Percentiles rank a stretch among this genome's conserved stretches.
Evolutionary conservation across 2,113 vertebrate species (phyloP).

Genomic region (Ibidorhyncha struthersii): DNA sequence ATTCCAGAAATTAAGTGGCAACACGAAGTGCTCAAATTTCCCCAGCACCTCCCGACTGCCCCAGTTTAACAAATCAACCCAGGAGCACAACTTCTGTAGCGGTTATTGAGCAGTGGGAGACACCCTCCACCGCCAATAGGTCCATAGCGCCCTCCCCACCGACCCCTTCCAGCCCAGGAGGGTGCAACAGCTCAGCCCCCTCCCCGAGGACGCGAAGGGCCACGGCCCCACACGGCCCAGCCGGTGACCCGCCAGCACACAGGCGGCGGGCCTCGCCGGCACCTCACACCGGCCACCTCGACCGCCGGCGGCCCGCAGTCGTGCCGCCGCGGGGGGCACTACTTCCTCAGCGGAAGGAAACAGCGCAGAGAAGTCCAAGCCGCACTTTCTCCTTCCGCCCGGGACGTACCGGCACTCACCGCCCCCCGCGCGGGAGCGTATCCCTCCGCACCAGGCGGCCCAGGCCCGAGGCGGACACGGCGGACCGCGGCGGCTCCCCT

Average conservation of each 20-base stretch:
- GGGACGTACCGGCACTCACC: not conserved
- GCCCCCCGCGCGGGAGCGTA: not conserved
- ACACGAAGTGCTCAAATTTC: not conserved
- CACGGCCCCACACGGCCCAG: no score
- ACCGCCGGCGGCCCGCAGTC: no score
- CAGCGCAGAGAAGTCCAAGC: rapidly evolving
- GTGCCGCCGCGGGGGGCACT: not conserved
- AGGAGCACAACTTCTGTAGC: not conserved
- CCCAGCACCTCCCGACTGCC: not conserved
- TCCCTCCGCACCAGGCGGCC: not conserved
- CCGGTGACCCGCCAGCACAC: not conserved
- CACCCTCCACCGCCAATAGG: rapidly evolving
- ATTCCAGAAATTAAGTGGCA: not conserved
- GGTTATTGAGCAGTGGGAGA: no score
- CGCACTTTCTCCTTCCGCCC: not conserved
- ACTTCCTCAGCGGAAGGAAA: not conserved
- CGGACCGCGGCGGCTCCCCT: not conserved
- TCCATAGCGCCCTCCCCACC: not conserved
- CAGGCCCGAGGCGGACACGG: not conserved
- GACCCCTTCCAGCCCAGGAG: not conserved
- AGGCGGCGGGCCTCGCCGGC: not conserved
- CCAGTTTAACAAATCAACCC: not conserved
- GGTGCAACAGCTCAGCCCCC: not conserved
- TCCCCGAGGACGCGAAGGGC: not conserved
- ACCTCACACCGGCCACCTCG: no score